Base-by-base conservation (phyloP, 2,888 invertebrate species). In the Synergus japonicus region DNA sequence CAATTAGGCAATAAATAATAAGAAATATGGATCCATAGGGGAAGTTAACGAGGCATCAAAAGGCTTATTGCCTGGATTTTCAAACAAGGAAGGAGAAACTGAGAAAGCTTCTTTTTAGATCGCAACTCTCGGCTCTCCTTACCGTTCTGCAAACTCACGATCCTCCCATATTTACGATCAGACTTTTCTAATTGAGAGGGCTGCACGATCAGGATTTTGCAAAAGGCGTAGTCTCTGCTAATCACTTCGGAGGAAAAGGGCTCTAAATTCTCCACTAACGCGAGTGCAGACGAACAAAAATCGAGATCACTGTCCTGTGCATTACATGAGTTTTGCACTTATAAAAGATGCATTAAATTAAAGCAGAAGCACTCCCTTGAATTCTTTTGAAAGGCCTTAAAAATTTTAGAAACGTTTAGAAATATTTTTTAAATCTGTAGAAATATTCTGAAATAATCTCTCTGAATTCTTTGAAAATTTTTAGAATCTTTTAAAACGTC, bases 171-270 rank as follows among this genome's bases (percentile, higher is more conserved):
- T 66, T 66, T 66, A 66, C 66, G 66, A 66, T 41, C 43, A n/a
- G 41, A 66, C 66, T 66, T 66, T 66, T 66, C 44, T 66, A 41
- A 66, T 66, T 66, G 66, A 66, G 66, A 66, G 66, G 66, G 66
- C 66, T 43, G 64, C 44, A 66, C 66, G 66, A 66, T 66, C 65
- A 43, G 41, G 65, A 41, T 65, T 41, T 41, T 65, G 65, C 65
- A 65, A 65, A 65, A 65, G 60, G 60, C 60, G 60, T 60, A 60
- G 18, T 60, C 60, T n/a, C 18, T 18, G 60, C 43, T 66, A 66
- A 66, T 66, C 66, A 66, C 66, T 65, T 65, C 43, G 43, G 43
- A 43, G 65, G 41, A 66, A 44, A 65, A 41, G 7, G n/a, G 15
- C 13, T 64, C 29, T 13, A 37, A 64, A 29, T 64, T 37, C 15